Evolutionary conservation across 1,140 invertebrate species (phyloP).

Genomic region (Drosophila setifemur): DNA sequence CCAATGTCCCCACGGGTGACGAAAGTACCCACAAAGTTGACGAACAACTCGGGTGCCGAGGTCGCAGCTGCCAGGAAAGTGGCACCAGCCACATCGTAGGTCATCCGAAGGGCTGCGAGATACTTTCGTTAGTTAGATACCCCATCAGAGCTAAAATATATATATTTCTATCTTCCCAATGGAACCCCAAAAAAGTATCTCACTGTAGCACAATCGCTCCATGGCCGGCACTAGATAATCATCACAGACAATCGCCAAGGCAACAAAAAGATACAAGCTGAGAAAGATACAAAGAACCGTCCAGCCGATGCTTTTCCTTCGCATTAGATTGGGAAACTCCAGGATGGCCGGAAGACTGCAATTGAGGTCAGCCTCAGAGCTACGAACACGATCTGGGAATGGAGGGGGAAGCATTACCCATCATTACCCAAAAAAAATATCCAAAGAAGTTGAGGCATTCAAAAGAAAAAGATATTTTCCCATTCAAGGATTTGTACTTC

Average conservation of each 20-base stretch:
- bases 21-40: slow-evolving; percentile 94
- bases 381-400: not conserved
- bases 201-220: slow-evolving; percentile 92
- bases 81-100: slow-evolving; percentile 92
- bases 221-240: slow-evolving; percentile 94
- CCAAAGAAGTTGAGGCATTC: too few relatives aligned
- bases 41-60: slow-evolving; percentile 96
- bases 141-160: not conserved
- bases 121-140: not conserved
- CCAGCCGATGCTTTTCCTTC: slow-evolving; percentile 86
- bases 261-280: slow-evolving; percentile 90
- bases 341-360: slow-evolving; percentile 89
- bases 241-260: slow-evolving; percentile 92
- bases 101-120: slow-evolving; percentile 87
- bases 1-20: slow-evolving; percentile 93
- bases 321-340: slow-evolving; percentile 90
- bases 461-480: too few relatives aligned
- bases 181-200: slow-evolving; percentile 62
- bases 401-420: too few relatives aligned
- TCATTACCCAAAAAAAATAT: not conserved
- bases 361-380: slow-evolving; percentile 65
- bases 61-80: slow-evolving; percentile 97
- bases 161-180: not conserved
- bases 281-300: slow-evolving; percentile 88
- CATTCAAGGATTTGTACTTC: not conserved